phyloP scores from a whole-genome alignment of 2,113 vertebrate genomes.

The Poicephalus gulielmi region DNA sequence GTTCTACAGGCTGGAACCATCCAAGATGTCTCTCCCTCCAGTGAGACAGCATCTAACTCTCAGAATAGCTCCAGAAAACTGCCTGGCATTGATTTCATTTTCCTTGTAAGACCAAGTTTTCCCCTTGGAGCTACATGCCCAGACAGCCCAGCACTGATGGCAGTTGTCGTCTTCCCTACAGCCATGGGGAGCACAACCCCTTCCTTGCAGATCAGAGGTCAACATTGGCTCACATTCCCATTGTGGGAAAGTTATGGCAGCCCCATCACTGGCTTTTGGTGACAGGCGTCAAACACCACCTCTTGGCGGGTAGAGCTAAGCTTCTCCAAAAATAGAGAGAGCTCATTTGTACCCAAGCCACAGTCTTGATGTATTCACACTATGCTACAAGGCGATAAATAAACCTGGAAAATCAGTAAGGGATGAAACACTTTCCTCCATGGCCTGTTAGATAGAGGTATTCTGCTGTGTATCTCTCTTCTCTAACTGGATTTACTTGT shows the following conservation, averaged over 20 bases:
- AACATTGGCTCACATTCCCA: background rate
- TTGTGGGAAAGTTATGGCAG: background rate
- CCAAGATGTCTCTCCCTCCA: background rate
- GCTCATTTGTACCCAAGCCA: background rate
- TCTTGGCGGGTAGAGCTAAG: background rate
- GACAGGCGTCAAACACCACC: background rate
- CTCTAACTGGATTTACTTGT: slow-evolving; percentile 9
- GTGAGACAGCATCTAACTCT: background rate
- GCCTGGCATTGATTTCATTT: background rate
- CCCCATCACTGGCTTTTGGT: background rate
- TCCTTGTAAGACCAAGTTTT: background rate
- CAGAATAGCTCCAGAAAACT: background rate
- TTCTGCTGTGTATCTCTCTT: background rate
- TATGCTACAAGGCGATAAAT: background rate
- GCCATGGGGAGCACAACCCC: background rate
- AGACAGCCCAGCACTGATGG: background rate
- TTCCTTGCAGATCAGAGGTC: background rate
- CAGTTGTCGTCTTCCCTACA: background rate
- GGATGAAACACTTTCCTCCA: background rate
- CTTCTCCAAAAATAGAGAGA: background rate
- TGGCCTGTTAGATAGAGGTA: background rate
- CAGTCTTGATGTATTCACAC: background rate
- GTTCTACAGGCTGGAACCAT: background rate
- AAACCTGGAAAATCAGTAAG: background rate
- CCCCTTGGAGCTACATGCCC: background rate